Evolutionary conservation across 2,113 vertebrate species (phyloP), one percentile per base, ranked within the genome.

Genomic region (Rhinogobius similis): DNA sequence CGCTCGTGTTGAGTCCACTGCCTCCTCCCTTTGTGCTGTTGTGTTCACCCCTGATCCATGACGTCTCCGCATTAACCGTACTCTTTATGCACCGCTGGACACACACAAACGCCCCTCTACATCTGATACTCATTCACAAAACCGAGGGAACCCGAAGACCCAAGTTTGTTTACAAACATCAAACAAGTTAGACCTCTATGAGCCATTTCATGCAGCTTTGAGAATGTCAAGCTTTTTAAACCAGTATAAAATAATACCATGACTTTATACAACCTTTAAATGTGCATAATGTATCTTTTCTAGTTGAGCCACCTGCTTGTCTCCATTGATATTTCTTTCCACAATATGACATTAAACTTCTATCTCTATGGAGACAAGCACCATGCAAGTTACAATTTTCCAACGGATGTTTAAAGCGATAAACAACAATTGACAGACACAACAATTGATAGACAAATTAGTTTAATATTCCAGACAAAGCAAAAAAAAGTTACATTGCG

Each of bases 51-150:
- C 61, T 78, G 77, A 83, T 84, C 83, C 73, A 26, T 85, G 85
- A 88, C 81, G 67, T 81, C 75, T 68, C 77, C 21, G 63, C 75
- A 82, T 82, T 81, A 86, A 26, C 50, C 0, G 0, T 50, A 58
- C 63, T 43, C 11, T 82, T 80, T 77, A 86, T 82, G 83, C 86
- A 72, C 72, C 67, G 24, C 77, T 82, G 79, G 77, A 55, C 72
- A 0, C 48, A 10, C 46, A 91, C 86, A 89, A 85, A 84, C 36
- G 32, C 43, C 10, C 29, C 53, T 29, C 41, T n/a, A 16, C 70
- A 80, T 68, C 64, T 0, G 82, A 90, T 72, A 87, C 79, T 1
- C 10, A 68, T 2, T n/a, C 38, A 39, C 0, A 10, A 68, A 21
- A 53, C 52, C 36, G 32, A 75, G 58, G 58, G 29, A 61, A 61